A percentile compares a stretch with the other conserved stretches of the same genome.
Conservation (phyloP, 2,888 invertebrate genomes). For the Taphrorychus bicolor region DNA sequence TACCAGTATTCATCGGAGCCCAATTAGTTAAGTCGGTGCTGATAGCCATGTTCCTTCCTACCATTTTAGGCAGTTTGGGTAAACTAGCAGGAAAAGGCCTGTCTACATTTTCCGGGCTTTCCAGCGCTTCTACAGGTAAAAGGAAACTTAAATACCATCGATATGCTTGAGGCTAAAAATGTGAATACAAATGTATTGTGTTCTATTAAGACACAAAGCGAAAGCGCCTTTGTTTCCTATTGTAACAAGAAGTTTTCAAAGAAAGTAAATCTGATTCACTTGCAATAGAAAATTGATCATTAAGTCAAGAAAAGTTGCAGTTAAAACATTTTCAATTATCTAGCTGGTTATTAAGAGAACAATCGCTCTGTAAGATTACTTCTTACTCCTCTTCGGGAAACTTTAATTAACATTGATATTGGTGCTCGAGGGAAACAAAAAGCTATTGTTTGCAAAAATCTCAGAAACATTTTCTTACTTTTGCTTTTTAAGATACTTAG, state of each 20-base stretch:
- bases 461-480: neutral
- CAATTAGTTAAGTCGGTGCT: constrained; percentile 84
- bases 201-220: neutral
- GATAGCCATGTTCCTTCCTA: constrained; percentile 84
- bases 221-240: neutral
- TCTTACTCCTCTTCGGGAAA: no score
- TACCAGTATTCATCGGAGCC: constrained; percentile 82
- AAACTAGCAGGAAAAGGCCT: constrained; percentile 83
- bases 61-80: constrained; percentile 81
- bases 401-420: neutral
- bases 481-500: neutral
- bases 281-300: neutral
- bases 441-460: neutral
- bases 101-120: constrained; percentile 67
- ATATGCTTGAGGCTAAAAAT: neutral
- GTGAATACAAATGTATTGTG: neutral
- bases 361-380: neutral
- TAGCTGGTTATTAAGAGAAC: neutral
- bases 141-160: neutral
- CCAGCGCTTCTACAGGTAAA: constrained; percentile 58
- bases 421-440: neutral
- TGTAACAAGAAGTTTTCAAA: neutral
- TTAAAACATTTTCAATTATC: no score
- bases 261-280: neutral
- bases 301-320: no score